Base-by-base conservation (phyloP, 2,888 invertebrate genomes). In the Platycnemis pennipes region DNA sequence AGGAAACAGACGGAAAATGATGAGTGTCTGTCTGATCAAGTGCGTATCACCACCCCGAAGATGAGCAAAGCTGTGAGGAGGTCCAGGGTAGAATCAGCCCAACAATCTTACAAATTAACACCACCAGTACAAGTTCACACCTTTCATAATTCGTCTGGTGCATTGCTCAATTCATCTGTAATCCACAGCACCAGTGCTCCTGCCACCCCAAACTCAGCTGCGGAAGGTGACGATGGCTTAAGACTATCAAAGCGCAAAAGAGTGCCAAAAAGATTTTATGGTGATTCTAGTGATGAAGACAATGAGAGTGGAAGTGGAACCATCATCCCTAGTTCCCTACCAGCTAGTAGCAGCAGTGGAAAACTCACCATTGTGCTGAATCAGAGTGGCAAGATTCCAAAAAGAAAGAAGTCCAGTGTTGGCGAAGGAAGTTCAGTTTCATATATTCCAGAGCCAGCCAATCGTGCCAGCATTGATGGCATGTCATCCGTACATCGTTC, bases 231-330 rank as follows among this genome's bases (percentile, higher is more conserved):
- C 95, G 97, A 94, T 37, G 98, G 98, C 95, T 96, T 96, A 96
- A 97, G 98, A 69, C 97, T 98, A 1, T 98, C 98, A 0, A 98
- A 98, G 96, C 97, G 98, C 94, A 97, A 98, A 95, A 96, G 98
- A 85, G 98, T 98, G 49, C 98, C 98, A 0, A 98, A 98, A 96
- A 98, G 98, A 96, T 99, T 99, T 96, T 99, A 98, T 96, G 99
- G 98, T 0, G 98, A 98, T 96, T 98, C 98, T 0, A 98, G 98
- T 96, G 98, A 98, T 95, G 98, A 98, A 95, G 98, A 98, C 95
- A 97, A 97, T 31, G 97, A 97, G 26, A 69, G 44, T 91, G 91
- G 44, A n/a, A 63, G 91, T 63, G 91, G 63, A 2, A 31, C 56
- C 44, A 44, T 22, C 31, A 7, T 26, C 44, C 42, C 44, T 44